These are phyloP conservation scores for Motacilla tschutschensis DNA, from an alignment of 2,113 vertebrate species.

Conservation along the genomic window DNA sequence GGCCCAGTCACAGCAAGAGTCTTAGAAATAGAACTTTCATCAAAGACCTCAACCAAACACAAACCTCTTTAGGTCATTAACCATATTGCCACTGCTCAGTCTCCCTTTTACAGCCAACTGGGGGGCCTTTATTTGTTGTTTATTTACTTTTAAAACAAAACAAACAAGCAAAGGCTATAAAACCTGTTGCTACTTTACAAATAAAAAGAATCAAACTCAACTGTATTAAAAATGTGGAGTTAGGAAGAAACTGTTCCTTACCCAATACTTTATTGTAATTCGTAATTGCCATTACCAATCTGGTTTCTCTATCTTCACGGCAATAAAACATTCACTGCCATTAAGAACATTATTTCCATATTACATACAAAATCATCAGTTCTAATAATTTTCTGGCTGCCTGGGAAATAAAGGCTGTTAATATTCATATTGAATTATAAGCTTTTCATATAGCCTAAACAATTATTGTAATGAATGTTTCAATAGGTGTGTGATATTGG, in stretches of 20 bases:
- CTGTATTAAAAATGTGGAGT: background rate
- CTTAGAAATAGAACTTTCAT: background rate
- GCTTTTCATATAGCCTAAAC: conserved; percentile 4
- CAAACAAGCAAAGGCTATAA: background rate
- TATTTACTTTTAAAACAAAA: background rate
- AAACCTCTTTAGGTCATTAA: background rate
- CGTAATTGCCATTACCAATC: background rate
- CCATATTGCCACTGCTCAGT: background rate
- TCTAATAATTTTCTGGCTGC: background rate
- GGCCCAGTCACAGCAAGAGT: background rate
- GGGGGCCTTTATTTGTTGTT: background rate
- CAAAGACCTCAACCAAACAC: background rate
- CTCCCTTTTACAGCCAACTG: background rate
- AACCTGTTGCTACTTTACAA: background rate
- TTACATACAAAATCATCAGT: background rate
- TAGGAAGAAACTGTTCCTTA: background rate
- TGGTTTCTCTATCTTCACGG: background rate
- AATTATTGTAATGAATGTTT: conserved; percentile 31
- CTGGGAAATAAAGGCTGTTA: background rate
- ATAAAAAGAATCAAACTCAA: background rate
- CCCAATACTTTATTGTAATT: background rate
- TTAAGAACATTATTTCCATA: background rate
- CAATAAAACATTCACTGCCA: background rate
- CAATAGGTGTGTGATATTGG: background rate
- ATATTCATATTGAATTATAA: background rate